A percentile compares a stretch with the other conserved stretches of the same genome.
Conservation (phyloP, 2,888 invertebrate species). For the Cerceris ruficornis region DNA sequence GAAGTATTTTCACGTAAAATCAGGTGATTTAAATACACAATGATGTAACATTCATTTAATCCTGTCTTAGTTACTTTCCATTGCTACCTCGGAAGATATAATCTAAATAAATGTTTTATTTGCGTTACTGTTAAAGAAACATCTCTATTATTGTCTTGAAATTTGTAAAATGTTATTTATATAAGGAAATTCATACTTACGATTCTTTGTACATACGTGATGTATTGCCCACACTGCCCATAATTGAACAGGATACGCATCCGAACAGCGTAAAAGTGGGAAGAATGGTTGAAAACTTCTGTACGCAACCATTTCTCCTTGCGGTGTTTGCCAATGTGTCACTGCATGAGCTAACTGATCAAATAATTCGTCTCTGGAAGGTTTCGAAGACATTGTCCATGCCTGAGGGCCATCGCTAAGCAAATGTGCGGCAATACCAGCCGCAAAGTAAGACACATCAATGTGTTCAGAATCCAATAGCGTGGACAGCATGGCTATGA, state of each 20-base stretch:
- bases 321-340: constrained; percentile 86
- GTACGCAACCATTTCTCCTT: constrained; percentile 89
- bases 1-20: constrained; percentile 12
- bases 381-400: constrained; percentile 80
- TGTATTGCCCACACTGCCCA: constrained; percentile 92
- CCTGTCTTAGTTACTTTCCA: too few species aligned
- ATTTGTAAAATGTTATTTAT: too few species aligned
- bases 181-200: constrained; percentile 80
- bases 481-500: constrained; percentile 82
- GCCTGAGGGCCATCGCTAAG: constrained; percentile 84
- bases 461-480: constrained; percentile 86
- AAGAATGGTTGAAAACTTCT: constrained; percentile 89
- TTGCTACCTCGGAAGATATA: too few species aligned
- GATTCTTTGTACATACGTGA: constrained; percentile 89
- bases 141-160: too few species aligned
- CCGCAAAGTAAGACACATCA: constrained; percentile 88
- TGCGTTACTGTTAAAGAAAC: too few species aligned
- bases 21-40: background rate
- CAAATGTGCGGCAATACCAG: constrained; percentile 88
- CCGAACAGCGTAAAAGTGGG: constrained; percentile 84
- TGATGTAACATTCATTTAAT: background rate
- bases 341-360: constrained; percentile 83
- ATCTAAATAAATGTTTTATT: too few species aligned
- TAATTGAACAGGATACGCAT: constrained; percentile 86
- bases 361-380: constrained; percentile 71